phyloP scores from a whole-genome alignment of 23 tunicate genomes.

The Diplosoma virens region DNA sequence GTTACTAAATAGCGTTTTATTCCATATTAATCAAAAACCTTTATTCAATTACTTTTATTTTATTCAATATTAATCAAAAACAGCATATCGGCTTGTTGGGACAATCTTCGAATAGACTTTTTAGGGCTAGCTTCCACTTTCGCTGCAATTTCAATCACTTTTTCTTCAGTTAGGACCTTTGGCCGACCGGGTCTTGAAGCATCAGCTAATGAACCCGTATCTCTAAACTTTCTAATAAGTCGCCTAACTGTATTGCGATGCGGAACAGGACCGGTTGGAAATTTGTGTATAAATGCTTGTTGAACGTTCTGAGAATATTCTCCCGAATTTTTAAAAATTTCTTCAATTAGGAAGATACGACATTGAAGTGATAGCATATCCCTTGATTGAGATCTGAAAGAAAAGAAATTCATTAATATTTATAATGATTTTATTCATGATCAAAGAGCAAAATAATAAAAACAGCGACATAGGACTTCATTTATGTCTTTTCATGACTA shows the following conservation, averaged over 20 bases:
- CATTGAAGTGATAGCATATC: conserved; percentile 19
- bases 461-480: too few species aligned
- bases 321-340: conserved; percentile 6
- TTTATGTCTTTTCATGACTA: too few species aligned
- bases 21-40: too few species aligned
- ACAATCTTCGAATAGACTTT: conserved; percentile 8
- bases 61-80: too few species aligned
- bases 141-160: conserved; percentile 17
- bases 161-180: conserved; percentile 19
- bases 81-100: conserved; percentile 18
- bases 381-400: conserved; percentile 13
- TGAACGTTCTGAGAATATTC: conserved; percentile 15
- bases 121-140: conserved; percentile 22
- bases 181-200: conserved; percentile 11
- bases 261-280: conserved; percentile 12
- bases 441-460: neutral
- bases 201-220: neutral
- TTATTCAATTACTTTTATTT: too few species aligned
- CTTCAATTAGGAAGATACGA: conserved; percentile 15
- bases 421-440: conserved; percentile 4
- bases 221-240: conserved; percentile 16
- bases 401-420: neutral
- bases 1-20: too few species aligned
- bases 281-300: conserved; percentile 17
- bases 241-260: conserved; percentile 20